Conservation (phyloP, 2,888 invertebrate genomes). For the Neoitamus cyanurus region DNA sequence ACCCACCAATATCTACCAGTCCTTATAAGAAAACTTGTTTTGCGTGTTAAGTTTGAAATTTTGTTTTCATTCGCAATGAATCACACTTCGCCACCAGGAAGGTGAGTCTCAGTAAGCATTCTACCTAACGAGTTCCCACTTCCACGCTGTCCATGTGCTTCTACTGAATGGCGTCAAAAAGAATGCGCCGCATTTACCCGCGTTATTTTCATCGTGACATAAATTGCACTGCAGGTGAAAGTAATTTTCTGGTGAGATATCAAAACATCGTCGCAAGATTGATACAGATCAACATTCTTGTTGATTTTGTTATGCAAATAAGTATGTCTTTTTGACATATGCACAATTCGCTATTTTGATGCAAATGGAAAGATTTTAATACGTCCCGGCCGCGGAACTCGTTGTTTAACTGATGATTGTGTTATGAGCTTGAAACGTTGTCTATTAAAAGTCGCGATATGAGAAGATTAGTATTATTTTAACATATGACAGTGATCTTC, state of each 20-base stretch:
- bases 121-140: neutral
- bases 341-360: neutral
- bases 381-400: neutral
- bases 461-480: neutral
- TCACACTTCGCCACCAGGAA: neutral
- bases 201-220: neutral
- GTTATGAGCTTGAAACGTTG: neutral
- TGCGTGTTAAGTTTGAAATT: neutral
- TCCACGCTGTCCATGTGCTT: neutral
- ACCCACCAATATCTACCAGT: neutral
- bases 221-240: neutral
- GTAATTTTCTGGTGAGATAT: neutral
- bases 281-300: neutral
- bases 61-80: slow-evolving; percentile 18
- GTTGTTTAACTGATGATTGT: neutral
- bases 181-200: neutral
- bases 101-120: neutral
- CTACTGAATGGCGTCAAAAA: neutral
- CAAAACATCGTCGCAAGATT: neutral
- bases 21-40: slow-evolving; percentile 23
- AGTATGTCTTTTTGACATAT: neutral
- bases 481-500: neutral
- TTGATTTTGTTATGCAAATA: neutral
- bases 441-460: neutral
- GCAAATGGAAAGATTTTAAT: neutral